Conservation (phyloP, 2,113 vertebrate species). For the Thryonomys swinderianus region DNA sequence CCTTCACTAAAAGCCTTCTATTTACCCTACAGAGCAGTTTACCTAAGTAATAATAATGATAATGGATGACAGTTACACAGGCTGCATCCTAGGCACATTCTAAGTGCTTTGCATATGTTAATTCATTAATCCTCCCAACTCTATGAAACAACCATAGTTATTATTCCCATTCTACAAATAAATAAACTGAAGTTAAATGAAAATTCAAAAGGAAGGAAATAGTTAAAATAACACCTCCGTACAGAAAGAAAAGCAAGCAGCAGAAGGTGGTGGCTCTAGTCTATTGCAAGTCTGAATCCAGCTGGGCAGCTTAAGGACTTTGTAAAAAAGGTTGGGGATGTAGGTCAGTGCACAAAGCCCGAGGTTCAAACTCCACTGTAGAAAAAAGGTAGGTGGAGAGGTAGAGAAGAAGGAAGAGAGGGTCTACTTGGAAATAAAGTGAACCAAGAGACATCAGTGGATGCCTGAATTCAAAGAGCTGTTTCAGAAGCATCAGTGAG, state of each 20-base stretch:
- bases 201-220: conserved; percentile 38
- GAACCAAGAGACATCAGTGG: neutral
- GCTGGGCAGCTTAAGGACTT: neutral
- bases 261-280: too few relatives aligned
- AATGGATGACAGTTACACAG: neutral
- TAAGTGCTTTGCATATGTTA: conserved; percentile 43
- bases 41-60: conserved; percentile 38
- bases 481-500: neutral
- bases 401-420: neutral
- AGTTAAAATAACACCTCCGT: conserved; percentile 19
- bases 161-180: conserved; percentile 39
- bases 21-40: conserved; percentile 43
- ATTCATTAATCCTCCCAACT: conserved; percentile 40
- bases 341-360: neutral
- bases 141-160: neutral
- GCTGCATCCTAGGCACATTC: neutral
- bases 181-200: neutral
- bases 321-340: neutral
- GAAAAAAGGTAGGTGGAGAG: neutral
- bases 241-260: conserved; percentile 3
- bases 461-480: conserved; percentile 13
- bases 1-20: neutral
- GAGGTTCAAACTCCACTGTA: neutral
- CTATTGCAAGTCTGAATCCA: neutral
- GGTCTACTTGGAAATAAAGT: neutral